phyloP scores from a whole-genome alignment of 1,140 invertebrate species.

The Macrobrachium rosenbergii region DNA sequence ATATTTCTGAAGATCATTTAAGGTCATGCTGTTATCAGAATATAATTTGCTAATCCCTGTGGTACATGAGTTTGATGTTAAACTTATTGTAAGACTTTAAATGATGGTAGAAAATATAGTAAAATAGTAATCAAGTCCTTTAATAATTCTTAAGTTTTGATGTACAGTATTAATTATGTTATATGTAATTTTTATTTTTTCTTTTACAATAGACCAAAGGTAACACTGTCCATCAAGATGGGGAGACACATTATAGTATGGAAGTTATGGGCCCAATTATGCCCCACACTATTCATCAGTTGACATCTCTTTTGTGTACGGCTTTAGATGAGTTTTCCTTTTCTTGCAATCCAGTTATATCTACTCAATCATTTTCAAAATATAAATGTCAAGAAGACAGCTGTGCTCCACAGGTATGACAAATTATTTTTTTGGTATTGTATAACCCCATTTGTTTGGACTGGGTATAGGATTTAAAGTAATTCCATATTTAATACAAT shows the following conservation, averaged over 20 bases:
- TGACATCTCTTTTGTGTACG: slow-evolving; percentile 21
- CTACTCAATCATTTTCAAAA: slow-evolving; percentile 33
- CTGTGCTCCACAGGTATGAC: slow-evolving; percentile 38
- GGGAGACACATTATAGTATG: slow-evolving; percentile 42
- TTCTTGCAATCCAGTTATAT: slow-evolving; percentile 14
- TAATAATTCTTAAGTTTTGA: background rate
- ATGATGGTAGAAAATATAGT: too few relatives aligned
- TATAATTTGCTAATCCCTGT: too few relatives aligned
- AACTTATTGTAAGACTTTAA: too few relatives aligned
- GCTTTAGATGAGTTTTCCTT: slow-evolving; percentile 34
- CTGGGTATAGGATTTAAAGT: too few relatives aligned
- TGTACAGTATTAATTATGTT: background rate
- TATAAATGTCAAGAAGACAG: slow-evolving; percentile 30
- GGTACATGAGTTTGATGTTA: too few relatives aligned
- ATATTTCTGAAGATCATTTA: too few relatives aligned
- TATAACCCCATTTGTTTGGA: too few relatives aligned
- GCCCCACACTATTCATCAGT: slow-evolving; percentile 49
- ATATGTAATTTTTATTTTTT: background rate
- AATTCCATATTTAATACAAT: too few relatives aligned
- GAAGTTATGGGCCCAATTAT: slow-evolving; percentile 41
- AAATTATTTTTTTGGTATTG: background rate
- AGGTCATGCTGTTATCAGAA: too few relatives aligned
- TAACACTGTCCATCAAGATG: slow-evolving; percentile 35
- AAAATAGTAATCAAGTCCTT: too few relatives aligned
- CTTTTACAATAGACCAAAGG: slow-evolving; percentile 38